Percentiles rank a stretch among this genome's conserved stretches.
Evolutionary conservation across 2,113 vertebrate species (phyloP).

Genomic region (Bos javanicus): DNA sequence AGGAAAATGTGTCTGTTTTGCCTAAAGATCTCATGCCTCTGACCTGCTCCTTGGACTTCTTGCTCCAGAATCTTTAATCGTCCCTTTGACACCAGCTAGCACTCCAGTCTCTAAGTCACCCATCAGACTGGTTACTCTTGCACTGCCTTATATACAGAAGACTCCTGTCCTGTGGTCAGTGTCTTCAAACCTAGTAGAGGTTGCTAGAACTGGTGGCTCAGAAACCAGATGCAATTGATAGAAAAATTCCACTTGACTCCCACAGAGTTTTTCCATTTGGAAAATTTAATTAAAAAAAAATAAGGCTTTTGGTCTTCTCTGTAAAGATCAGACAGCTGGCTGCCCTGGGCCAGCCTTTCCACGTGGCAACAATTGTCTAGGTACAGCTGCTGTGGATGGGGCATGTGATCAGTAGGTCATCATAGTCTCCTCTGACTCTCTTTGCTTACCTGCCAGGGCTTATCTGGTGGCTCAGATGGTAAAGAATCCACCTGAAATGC

Average conservation of each 20-base stretch:
- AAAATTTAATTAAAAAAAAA: not conserved
- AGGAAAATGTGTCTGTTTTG: not conserved
- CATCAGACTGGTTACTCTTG: not conserved
- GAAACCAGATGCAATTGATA: not conserved
- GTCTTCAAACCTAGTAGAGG: not conserved
- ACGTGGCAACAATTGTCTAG: not conserved
- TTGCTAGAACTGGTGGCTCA: not conserved
- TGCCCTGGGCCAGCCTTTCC: not conserved
- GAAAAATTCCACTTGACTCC: not conserved
- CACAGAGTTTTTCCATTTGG: not conserved
- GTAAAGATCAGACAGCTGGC: not conserved
- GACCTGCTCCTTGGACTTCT: not conserved
- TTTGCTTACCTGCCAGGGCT: not conserved
- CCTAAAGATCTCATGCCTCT: not conserved
- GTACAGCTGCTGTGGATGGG: not conserved
- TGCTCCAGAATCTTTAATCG: not conserved
- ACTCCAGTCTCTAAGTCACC: not conserved
- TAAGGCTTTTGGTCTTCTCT: not conserved
- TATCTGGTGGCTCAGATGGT: not conserved
- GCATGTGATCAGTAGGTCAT: not conserved
- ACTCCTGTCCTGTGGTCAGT: not conserved
- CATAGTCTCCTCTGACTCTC: not conserved
- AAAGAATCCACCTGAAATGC: not conserved
- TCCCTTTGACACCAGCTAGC: not conserved
- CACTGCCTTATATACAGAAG: not conserved